Percentiles rank a stretch among this genome's conserved stretches.
These are phyloP conservation scores for Apus apus DNA, from an alignment of 2,113 vertebrate genomes.

Conservation along the genomic window DNA sequence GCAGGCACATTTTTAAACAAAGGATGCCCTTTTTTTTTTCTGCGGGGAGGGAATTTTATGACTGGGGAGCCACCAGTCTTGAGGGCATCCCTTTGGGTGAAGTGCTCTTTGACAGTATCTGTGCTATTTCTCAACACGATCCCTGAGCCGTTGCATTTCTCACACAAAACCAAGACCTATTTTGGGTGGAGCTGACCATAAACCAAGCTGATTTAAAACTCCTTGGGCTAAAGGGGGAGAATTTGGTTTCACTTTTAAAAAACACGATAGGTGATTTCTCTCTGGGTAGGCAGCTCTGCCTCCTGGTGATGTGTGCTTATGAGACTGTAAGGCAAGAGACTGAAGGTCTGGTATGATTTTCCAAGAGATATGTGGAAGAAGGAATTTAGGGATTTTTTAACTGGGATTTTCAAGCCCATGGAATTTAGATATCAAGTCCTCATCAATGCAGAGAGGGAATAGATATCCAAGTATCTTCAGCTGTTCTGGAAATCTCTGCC, in stretches of 20 bases:
- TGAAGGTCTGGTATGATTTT: not conserved
- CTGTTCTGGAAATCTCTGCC: not conserved
- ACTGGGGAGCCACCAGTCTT: not conserved
- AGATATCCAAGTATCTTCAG: not conserved
- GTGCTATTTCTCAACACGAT: not conserved
- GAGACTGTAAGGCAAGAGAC: not conserved
- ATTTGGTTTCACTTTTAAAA: not conserved
- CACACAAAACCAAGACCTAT: not conserved
- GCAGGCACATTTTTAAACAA: not conserved
- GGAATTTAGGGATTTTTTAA: constrained; percentile 16
- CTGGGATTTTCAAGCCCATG: not conserved
- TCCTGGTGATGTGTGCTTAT: not conserved
- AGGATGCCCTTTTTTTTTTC: not conserved
- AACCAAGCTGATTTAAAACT: not conserved
- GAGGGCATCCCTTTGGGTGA: not conserved
- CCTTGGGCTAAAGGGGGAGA: not conserved
- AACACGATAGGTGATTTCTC: not conserved
- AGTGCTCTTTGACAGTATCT: not conserved
- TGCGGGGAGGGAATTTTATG: not conserved
- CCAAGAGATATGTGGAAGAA: not conserved
- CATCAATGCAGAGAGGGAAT: not conserved
- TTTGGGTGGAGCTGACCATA: not conserved
- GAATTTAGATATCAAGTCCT: constrained; percentile 4
- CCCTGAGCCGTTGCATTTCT: not conserved
- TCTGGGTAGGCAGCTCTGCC: not conserved